phyloP scores from a whole-genome alignment of 2,797 vertebrate species.

The Tarsius wallacei region DNA sequence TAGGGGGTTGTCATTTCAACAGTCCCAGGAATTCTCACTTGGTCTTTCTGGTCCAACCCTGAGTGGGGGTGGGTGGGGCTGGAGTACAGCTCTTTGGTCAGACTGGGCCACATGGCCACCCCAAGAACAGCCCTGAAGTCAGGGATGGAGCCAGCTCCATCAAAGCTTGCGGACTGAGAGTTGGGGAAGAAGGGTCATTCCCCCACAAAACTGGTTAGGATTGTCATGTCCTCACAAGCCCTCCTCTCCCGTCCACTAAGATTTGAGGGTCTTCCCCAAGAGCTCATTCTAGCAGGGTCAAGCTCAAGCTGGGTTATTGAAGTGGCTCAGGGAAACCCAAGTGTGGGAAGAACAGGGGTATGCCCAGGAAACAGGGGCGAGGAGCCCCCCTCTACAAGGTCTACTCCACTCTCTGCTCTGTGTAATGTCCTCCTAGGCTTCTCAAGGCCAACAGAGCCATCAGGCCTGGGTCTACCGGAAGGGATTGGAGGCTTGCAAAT shows the following conservation, averaged over 20 bases:
- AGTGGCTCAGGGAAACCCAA: neutral
- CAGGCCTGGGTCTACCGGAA: too few species aligned
- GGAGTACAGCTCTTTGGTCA: neutral
- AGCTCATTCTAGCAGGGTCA: neutral
- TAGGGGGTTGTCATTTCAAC: neutral
- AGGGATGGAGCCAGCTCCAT: neutral
- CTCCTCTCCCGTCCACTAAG: neutral
- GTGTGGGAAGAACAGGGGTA: accelerated
- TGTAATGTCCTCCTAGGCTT: neutral
- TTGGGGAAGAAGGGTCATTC: neutral
- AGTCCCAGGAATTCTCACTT: neutral
- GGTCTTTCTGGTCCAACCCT: neutral
- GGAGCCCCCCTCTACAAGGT: neutral
- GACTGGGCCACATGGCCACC: neutral
- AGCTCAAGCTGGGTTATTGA: neutral
- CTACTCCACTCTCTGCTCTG: neutral
- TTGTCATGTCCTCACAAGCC: neutral
- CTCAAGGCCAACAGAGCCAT: too few species aligned
- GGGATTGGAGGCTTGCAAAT: accelerated
- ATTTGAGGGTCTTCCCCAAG: neutral
- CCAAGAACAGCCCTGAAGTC: neutral
- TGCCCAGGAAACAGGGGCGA: neutral
- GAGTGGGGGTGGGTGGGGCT: neutral
- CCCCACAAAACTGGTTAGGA: neutral
- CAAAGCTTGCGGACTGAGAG: neutral